Conservation (phyloP, 2,113 vertebrate species). For the Bos indicus region DNA sequence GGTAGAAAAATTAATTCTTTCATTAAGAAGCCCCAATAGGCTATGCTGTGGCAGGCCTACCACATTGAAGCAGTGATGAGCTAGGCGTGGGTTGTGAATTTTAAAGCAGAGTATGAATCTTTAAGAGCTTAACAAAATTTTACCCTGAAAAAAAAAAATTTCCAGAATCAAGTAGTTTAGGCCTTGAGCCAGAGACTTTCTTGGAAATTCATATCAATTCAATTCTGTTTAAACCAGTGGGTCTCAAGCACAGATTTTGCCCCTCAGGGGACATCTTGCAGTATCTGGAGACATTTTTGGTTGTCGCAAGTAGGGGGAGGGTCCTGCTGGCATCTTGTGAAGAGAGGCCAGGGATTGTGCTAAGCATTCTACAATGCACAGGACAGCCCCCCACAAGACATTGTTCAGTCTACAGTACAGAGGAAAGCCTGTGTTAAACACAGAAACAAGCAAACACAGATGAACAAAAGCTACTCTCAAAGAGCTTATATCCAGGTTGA, state of each 20-base stretch:
- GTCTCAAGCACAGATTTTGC: not conserved
- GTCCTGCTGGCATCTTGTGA: not conserved
- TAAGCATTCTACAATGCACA: not conserved
- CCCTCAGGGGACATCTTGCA: not conserved
- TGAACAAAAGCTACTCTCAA: not conserved
- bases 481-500: not conserved
- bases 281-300: conserved; percentile 3
- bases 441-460: not conserved
- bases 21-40: conserved; percentile 30
- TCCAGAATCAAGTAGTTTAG: conserved; percentile 40
- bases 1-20: conserved; percentile 38
- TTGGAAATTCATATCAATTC: conserved; percentile 41
- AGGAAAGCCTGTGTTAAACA: conserved; percentile 20
- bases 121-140: conserved; percentile 58
- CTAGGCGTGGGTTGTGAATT: conserved; percentile 50
- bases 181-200: conserved; percentile 43
- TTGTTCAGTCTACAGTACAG: not conserved
- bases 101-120: conserved; percentile 45
- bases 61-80: conserved; percentile 34
- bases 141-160: not conserved
- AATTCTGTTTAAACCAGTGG: conserved; percentile 28
- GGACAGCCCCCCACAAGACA: not conserved
- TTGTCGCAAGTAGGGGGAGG: not conserved
- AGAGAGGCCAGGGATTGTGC: not conserved
- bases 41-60: conserved; percentile 31